These are phyloP conservation scores for Sphaeramia orbicularis DNA, from an alignment of 2,797 vertebrate species.

Conservation along the genomic window DNA sequence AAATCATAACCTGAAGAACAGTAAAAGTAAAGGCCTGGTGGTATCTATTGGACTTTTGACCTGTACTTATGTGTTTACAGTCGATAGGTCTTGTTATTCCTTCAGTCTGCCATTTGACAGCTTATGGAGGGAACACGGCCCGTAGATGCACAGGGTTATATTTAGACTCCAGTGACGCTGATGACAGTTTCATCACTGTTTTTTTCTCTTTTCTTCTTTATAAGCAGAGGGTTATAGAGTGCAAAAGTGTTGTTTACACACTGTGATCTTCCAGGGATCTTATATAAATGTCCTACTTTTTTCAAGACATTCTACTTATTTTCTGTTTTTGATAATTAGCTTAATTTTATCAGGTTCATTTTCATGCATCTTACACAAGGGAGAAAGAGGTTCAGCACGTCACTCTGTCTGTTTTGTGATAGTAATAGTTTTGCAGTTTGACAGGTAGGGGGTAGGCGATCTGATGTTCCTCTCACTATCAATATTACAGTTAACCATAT, in stretches of 20 bases:
- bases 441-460: too few species aligned
- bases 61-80: slow-evolving; percentile 60
- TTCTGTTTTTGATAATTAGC: slow-evolving; percentile 4
- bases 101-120: slow-evolving; percentile 43
- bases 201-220: slow-evolving; percentile 17
- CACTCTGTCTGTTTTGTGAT: too few species aligned
- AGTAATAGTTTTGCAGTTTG: too few species aligned
- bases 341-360: too few species aligned
- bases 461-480: too few species aligned
- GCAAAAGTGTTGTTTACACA: slow-evolving; percentile 22
- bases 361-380: too few species aligned
- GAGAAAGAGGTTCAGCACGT: too few species aligned
- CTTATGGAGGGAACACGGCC: slow-evolving; percentile 60
- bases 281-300: slow-evolving; percentile 20
- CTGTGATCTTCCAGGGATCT: slow-evolving; percentile 36
- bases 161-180: slow-evolving; percentile 66
- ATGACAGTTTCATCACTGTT: slow-evolving; percentile 59
- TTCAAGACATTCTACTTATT: slow-evolving; percentile 16
- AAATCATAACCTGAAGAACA: slow-evolving; percentile 57
- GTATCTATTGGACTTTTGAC: slow-evolving; percentile 32
- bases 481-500: too few species aligned
- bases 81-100: slow-evolving; percentile 54
- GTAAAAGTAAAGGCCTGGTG: slow-evolving; percentile 21
- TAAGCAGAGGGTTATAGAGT: slow-evolving; percentile 31
- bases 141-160: slow-evolving; percentile 59